Base-by-base conservation (phyloP, 2,113 vertebrate genomes). In the Phoenicopterus ruber region DNA sequence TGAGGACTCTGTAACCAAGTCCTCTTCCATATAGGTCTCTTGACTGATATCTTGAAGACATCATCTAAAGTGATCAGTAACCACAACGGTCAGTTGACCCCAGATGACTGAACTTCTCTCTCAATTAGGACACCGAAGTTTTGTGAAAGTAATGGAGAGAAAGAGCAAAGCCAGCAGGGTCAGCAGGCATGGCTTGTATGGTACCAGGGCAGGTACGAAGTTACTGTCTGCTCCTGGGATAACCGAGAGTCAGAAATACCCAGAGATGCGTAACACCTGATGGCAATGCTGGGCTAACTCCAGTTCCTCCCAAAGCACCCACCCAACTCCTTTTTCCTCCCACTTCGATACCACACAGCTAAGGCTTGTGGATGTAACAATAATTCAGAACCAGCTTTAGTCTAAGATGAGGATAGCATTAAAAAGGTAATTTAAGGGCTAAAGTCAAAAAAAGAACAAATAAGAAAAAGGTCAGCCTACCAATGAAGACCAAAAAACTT, bases 21-120 rank as follows among this genome's bases (percentile, higher is more conserved):
- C 47, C 26, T 74, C 20, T 15, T 54, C 72, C 32, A 24, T 7
- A 24, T 1, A n/a, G 12, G 22, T n/a, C 5, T 82, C 49, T 26
- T 25, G n/a, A 24, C 7, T 15, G 14, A 0, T 21, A 47, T 12
- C 44, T 58, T 36, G 18, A 90, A 82, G 57, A 32, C 32, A 52
- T 46, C 22, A 32, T 17, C 31, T 19, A 25, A 71, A 74, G 32
- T 1, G 0, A 82, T 2, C 50, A 57, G 8, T 21, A 76, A 61
- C 38, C 17, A 66, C n/a, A 71, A 80, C 0, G 7, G 13, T 36
- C 55, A n/a, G 5, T 0, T 46, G 14, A 82, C 2, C 6, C 10
- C 14, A 11, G 22, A 28, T 19, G 50, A 82, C 5, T 7, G 8
- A 86, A 77, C 11, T 36, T 67, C 10, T 44, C 54, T 63, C 14